These are phyloP conservation scores for Ovis aries DNA, from an alignment of 2,113 vertebrate species.

Conservation along the genomic window ARS-UI_Ramb_v3.0 NC_056077.1:32104501-32105000, in stretches of 20 bases:
- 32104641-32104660: neutral
- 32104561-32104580: neutral
- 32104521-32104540: neutral
- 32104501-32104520: accelerated
- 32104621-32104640: neutral
- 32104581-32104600: neutral
- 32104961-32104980: neutral
- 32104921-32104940: neutral
- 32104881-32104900: accelerated
- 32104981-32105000: neutral
- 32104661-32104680: too few species aligned
- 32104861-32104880: accelerated
- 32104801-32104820: neutral
- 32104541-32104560: neutral
- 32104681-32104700: neutral
- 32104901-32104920: neutral
- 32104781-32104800: neutral
- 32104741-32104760: neutral
- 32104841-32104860: accelerated
- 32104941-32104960: neutral
- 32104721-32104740: neutral
- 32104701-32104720: neutral
- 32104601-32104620: neutral
- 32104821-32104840: neutral
- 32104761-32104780: neutral